Evolutionary conservation across 2,113 vertebrate species (phyloP), one percentile per base, ranked within the genome.

Genomic region (Hydropotes inermis): DNA sequence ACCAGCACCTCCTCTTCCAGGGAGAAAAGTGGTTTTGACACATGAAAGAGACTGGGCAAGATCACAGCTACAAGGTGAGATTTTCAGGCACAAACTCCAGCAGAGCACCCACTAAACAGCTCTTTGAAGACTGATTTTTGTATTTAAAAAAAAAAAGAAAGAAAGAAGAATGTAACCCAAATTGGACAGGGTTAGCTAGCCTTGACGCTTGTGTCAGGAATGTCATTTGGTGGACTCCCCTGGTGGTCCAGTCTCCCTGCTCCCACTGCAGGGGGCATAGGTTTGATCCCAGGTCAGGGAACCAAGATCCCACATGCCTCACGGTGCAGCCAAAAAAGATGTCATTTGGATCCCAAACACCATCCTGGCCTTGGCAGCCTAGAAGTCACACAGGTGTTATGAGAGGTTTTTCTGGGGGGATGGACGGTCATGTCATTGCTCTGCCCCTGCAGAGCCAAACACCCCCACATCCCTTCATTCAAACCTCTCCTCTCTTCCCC

Each of bases 81-180:
- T 78, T 47, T 87, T 47, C 54, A 90, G 88, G 76, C 27, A 7
- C 27, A 94, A 2, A 27, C 43, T 95, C 57, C 45, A 85, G 55
- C 15, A 64, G 54, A 60, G 58, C 28, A 45, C 5, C 5, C 19
- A 21, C 17, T 45, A 30, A 67, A 13, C 16, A 43, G 39, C 23
- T 74, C 91, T 55, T 70, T 79, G 67, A 91, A 95, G 54, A 50
- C 60, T 61, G n/a, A 91, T 60, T 91, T 90, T 96, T 89, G 33
- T 61, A 43, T 50, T 14, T 11, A 45, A 27, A 86, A 25, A 45
- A 45, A 16, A 47, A 76, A 92, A 82, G 23, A 67, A 36, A 70
- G 64, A 70, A 67, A 70, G 36, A 43, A 25, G 70, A 43, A 70
- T 36, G 6, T 86, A 55, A n/a, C 12, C 30, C 14, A 88, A n/a